Conservation (phyloP, 2,888 invertebrate genomes). For the Ophioninae sp. region DNA sequence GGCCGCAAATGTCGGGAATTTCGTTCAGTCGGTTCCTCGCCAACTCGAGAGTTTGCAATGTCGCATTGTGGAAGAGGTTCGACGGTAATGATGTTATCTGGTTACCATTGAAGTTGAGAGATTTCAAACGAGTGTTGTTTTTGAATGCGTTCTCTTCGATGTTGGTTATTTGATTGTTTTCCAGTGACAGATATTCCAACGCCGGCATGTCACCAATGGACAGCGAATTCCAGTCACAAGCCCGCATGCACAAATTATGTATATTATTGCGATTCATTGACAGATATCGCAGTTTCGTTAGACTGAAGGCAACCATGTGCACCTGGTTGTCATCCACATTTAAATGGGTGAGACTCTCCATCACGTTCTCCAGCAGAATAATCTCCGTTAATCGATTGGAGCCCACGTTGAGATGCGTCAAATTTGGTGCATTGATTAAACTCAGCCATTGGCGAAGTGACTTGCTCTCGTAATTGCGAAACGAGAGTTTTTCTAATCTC, state of each 20-base stretch:
- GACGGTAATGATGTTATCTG: not conserved
- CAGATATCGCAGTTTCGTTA: slow-evolving; percentile 26
- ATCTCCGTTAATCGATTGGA: not conserved
- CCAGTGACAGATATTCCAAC: slow-evolving; percentile 32
- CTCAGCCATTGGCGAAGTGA: not conserved
- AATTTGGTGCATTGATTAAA: not conserved
- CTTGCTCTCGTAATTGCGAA: not conserved
- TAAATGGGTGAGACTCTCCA: slow-evolving; percentile 11
- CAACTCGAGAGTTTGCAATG: slow-evolving; percentile 24
- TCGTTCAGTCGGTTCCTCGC: not conserved
- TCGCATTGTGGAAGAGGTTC: not conserved
- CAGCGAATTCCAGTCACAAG: not conserved
- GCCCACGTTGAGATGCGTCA: slow-evolving; percentile 32
- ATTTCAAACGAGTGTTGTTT: not conserved
- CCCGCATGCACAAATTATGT: not conserved
- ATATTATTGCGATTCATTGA: not conserved
- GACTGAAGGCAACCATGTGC: not conserved
- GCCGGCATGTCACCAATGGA: slow-evolving; percentile 2
- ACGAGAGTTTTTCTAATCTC: slow-evolving; percentile 27
- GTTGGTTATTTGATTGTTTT: not conserved
- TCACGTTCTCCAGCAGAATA: not conserved
- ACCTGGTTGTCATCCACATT: slow-evolving; percentile 10
- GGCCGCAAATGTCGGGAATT: slow-evolving; percentile 13
- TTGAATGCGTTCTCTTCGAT: not conserved
- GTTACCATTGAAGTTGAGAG: slow-evolving; percentile 26